Base-by-base conservation (phyloP, 53 echinoderm and acorn worm genomes). In the Paracentrotus lividus region DNA sequence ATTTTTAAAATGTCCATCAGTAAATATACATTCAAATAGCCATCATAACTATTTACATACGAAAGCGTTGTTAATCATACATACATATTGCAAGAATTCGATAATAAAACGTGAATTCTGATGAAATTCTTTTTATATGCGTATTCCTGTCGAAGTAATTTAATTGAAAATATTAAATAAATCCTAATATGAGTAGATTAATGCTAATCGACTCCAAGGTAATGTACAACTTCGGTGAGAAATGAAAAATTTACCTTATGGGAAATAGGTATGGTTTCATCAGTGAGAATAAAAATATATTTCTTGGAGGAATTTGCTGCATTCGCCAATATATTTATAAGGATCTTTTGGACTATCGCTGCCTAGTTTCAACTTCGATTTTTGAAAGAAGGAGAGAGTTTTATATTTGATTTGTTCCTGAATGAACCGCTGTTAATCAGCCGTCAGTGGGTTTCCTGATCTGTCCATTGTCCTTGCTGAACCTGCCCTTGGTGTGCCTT, bases 11-110 rank as follows among this genome's bases (percentile, higher is more conserved):
- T 47, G 45, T 81, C 42, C 47, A 81, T 81, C 81, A n/a, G 81
- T 47, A 81, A 81, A 81, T 81, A 34, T 81, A 81, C 81, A 81
- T 47, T 81, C 81, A 81, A 81, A 81, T 76, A 81, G 33, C 81
- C 26, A 12, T 45, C 44, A 81, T 81, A 81, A n/a, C 26, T 81
- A 81, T 81, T 81, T 81, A 81, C 81, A 81, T 47, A 81, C 47
- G 81, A 81, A 81, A 44, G 81, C 47, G 21, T 47, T 47, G 44
- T 45, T 72, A 36, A 45, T 81, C 18, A 81, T 81, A 47, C 18
- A 81, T 81, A 47, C 81, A 81, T 81, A 81, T 81, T 81, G 81
- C 81, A 81, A 44, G 0, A 47, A 13, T 81, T 16, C 27, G 81
- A 40, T 16, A 76, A 36, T 18, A 76, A 42, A 76, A 76, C 38